Evolutionary conservation across 2,888 invertebrate species (phyloP).

Genomic region (Phyllotreta cruciferae): DNA sequence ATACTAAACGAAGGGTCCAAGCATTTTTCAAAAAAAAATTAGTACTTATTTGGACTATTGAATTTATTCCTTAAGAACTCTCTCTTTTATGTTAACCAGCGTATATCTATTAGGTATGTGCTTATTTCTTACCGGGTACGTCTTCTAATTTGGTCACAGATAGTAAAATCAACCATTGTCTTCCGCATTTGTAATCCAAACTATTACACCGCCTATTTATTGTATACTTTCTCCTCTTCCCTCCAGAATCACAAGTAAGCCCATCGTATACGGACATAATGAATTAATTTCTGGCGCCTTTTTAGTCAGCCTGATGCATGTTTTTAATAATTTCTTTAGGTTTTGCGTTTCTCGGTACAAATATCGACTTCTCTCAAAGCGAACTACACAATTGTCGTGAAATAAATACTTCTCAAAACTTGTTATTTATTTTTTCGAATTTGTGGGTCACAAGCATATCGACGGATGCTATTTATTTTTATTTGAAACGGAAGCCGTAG

Average conservation of each 20-base stretch:
- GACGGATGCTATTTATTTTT: no score
- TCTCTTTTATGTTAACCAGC: no score
- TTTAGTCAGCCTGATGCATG: background rate
- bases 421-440: no score
- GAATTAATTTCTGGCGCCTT: conserved; percentile 18
- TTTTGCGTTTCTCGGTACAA: background rate
- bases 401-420: no score
- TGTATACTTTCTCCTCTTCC: conserved; percentile 51
- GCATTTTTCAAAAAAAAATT: no score
- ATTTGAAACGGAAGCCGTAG: no score
- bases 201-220: conserved; percentile 41
- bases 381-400: background rate
- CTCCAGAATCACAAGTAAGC: conserved; percentile 48
- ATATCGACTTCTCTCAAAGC: conserved; percentile 12
- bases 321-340: conserved; percentile 8
- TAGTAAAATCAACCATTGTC: conserved; percentile 50
- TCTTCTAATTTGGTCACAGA: conserved; percentile 49
- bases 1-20: no score
- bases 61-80: no score
- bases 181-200: conserved; percentile 39
- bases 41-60: no score
- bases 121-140: conserved; percentile 42
- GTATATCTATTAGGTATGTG: background rate
- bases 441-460: no score
- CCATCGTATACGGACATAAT: conserved; percentile 47